phyloP scores from a whole-genome alignment of 2,797 vertebrate species.

The Fringilla coelebs region DNA sequence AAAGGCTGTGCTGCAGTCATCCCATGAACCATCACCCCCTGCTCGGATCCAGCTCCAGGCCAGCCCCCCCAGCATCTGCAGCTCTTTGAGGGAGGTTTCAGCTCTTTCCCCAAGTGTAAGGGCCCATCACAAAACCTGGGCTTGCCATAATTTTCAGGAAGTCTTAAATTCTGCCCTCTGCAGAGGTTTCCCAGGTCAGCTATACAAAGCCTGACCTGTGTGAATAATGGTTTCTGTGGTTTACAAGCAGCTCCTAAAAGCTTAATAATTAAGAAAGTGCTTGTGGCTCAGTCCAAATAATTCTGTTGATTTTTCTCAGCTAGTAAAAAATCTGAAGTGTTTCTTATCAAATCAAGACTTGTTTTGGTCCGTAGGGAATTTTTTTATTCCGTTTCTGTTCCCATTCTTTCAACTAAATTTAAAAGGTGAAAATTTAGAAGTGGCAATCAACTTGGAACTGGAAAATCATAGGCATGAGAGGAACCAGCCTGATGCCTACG shows the following conservation, averaged over 20 bases:
- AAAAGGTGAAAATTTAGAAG: neutral
- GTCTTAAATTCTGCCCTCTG: neutral
- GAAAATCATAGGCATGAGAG: neutral
- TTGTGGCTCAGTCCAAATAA: conserved; percentile 17
- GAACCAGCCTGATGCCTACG: neutral
- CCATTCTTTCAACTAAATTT: neutral
- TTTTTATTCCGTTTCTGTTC: neutral
- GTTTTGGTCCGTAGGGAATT: neutral
- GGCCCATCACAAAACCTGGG: neutral
- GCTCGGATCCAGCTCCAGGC: accelerated
- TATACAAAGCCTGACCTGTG: neutral
- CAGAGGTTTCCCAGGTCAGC: neutral
- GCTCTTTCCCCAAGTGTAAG: neutral
- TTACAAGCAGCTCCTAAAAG: conserved; percentile 30
- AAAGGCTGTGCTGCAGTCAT: neutral
- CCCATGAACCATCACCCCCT: accelerated
- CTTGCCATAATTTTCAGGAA: neutral
- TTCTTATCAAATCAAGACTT: conserved; percentile 2
- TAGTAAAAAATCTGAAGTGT: conserved; percentile 16
- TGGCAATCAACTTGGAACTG: neutral
- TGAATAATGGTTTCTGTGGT: neutral
- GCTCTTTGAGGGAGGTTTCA: neutral
- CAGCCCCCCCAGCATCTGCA: neutral
- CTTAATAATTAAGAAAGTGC: conserved; percentile 43
- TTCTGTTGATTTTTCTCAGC: conserved; percentile 49